Evolutionary conservation across 2,888 invertebrate genomes (phyloP), one percentile per base, ranked within the genome.

Genomic region (Odontomyia ornata): DNA sequence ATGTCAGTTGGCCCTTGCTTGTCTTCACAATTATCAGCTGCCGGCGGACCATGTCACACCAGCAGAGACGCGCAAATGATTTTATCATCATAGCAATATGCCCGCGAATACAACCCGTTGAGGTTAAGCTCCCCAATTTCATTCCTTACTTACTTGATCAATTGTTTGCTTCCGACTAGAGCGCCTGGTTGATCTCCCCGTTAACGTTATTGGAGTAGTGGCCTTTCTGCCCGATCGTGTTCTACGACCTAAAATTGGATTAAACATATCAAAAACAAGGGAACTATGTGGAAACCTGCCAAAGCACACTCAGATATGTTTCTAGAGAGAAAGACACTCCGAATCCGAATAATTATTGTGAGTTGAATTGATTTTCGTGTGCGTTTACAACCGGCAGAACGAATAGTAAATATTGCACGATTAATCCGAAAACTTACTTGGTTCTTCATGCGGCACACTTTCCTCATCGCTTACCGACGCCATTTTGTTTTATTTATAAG

Each of bases 181-280:
- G 56, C 86, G 83, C 21, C 85, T 83, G 23, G 84, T 83, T 18
- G 83, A 77, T 80, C 82, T 81, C 75, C 83, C 43, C 23, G 84
- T 81, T 18, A 83, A 79, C 25, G 85, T 80, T 13, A 84, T 78
- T 77, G 83, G 80, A 4, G 88, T 84, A 1, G 87, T 81, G 11
- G 81, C 80, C 77, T 83, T 83, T 80, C 90, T 87, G 15, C 90
- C 89, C 0, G 91, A 91, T 69, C 91, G 88, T 21, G 91, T 90
- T 52, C 89, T 88, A 71, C 90, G 86, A 46, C 88, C 90, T 90
- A 5, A 82, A 83, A 73, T 47, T 25, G 25, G 21, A 30, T 30
- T 27, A 9, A 64, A 9, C 3, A 7, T 43, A 52, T 52, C 18
- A 52, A 52, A 52, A 9, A 4, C 52, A 52, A 4, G 18, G 7